phyloP scores from a whole-genome alignment of 2,113 vertebrate species.

The Cottus gobio region DNA sequence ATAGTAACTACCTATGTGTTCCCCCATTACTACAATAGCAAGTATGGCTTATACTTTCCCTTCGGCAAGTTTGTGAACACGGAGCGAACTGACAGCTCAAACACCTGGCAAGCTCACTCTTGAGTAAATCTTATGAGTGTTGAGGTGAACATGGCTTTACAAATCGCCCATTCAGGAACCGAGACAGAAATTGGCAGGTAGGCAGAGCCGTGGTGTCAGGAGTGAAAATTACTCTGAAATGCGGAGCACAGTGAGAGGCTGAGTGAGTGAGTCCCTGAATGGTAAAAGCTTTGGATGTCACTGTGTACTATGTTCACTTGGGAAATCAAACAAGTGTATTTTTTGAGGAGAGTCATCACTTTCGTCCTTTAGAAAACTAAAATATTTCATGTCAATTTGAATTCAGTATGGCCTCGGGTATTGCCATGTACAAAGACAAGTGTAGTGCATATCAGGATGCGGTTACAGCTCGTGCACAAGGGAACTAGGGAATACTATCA shows the following conservation, averaged over 20 bases:
- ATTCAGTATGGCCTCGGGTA: conserved; percentile 41
- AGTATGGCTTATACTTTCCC: conserved; percentile 68
- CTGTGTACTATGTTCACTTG: conserved; percentile 57
- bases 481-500: conserved; percentile 3
- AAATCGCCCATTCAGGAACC: conserved; percentile 79
- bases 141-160: conserved; percentile 81
- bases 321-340: conserved; percentile 79
- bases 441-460: neutral
- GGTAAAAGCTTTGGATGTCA: conserved; percentile 72
- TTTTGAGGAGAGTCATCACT: conserved; percentile 68
- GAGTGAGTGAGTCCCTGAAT: conserved; percentile 71
- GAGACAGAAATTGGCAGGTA: conserved; percentile 82
- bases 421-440: conserved; percentile 21
- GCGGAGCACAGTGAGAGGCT: conserved; percentile 63
- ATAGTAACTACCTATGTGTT: conserved; percentile 26
- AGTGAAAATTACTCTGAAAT: conserved; percentile 82
- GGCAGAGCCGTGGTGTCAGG: conserved; percentile 74
- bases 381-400: conserved; percentile 64
- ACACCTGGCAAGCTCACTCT: conserved; percentile 74
- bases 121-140: conserved; percentile 77
- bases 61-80: conserved; percentile 73
- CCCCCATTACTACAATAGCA: conserved; percentile 29
- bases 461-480: conserved; percentile 7
- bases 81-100: conserved; percentile 74
- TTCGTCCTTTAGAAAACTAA: conserved; percentile 65